Evolutionary conservation across 37 sponge, comb jelly and placozoan species (phyloP).

Genomic region (Theonella swinhoei): DNA sequence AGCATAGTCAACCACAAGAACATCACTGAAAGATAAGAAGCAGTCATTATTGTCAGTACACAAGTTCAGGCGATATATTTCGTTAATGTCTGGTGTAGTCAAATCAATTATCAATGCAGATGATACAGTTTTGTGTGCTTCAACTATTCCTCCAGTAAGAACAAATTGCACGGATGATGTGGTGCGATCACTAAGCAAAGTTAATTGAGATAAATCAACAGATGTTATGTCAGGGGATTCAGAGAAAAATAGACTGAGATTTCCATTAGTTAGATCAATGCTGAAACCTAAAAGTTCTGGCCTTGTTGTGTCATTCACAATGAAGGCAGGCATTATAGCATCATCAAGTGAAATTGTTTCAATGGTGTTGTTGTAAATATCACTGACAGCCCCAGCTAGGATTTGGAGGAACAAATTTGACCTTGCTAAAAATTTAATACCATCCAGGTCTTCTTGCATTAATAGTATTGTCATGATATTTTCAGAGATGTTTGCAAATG

Average conservation of each 20-base stretch:
- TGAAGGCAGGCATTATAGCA: slow-evolving; percentile 16
- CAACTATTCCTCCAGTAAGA: slow-evolving; percentile 66
- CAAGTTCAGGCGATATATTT: slow-evolving; percentile 60
- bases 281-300: slow-evolving; percentile 70
- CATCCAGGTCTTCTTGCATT: slow-evolving; percentile 53
- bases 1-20: slow-evolving; percentile 54
- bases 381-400: slow-evolving; percentile 37
- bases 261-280: slow-evolving; percentile 74
- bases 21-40: slow-evolving; percentile 29
- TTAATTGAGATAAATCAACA: slow-evolving; percentile 47
- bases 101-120: slow-evolving; percentile 56
- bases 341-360: slow-evolving; percentile 7
- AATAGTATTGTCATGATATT: slow-evolving; percentile 62
- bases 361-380: slow-evolving; percentile 53
- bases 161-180: slow-evolving; percentile 11
- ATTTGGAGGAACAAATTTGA: slow-evolving; percentile 56
- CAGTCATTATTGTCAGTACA: slow-evolving; percentile 56
- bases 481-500: neutral
- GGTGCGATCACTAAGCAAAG: slow-evolving; percentile 41
- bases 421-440: slow-evolving; percentile 50
- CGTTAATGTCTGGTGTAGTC: slow-evolving; percentile 64
- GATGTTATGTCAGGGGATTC: slow-evolving; percentile 63
- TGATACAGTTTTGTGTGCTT: slow-evolving; percentile 42
- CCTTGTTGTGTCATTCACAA: slow-evolving; percentile 45
- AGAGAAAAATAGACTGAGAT: slow-evolving; percentile 61